These are phyloP conservation scores for Neoseiulus cucumeris DNA, from an alignment of 1,140 invertebrate genomes.

Conservation along the genomic window DNA sequence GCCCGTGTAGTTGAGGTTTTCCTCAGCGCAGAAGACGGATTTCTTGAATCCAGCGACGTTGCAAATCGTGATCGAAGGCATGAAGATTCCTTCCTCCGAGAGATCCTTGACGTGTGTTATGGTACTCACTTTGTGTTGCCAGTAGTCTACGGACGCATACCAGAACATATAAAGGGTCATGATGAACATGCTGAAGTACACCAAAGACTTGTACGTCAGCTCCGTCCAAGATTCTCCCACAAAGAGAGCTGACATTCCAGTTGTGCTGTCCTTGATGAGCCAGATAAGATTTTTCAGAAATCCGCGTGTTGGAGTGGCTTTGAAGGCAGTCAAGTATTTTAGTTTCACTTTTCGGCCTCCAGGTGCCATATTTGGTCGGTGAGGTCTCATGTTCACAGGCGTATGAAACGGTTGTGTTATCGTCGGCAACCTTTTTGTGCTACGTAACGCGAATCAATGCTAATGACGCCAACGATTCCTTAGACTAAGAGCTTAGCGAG, in stretches of 20 bases:
- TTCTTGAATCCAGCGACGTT: neutral
- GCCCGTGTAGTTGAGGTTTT: neutral
- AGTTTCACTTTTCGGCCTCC: too few relatives aligned
- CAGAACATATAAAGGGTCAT: neutral
- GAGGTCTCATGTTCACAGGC: too few relatives aligned
- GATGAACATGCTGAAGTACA: neutral
- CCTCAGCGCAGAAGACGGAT: neutral
- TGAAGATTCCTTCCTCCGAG: neutral
- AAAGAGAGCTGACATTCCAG: neutral
- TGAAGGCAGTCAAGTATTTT: too few relatives aligned
- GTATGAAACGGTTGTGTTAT: too few relatives aligned
- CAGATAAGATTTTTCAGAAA: too few relatives aligned
- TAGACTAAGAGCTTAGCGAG: too few relatives aligned
- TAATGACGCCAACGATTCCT: too few relatives aligned
- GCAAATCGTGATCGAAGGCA: neutral
- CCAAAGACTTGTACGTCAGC: neutral
- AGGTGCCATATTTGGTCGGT: too few relatives aligned
- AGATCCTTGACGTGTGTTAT: neutral
- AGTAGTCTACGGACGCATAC: neutral
- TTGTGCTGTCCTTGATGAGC: neutral
- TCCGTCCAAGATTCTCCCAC: neutral
- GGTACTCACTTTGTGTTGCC: neutral
- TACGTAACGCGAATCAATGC: too few relatives aligned
- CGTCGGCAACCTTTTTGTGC: too few relatives aligned
- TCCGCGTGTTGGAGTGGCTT: too few relatives aligned